These are phyloP conservation scores for Piscicola geometra DNA, from an alignment of 2,888 invertebrate genomes.

Conservation along the genomic window DNA sequence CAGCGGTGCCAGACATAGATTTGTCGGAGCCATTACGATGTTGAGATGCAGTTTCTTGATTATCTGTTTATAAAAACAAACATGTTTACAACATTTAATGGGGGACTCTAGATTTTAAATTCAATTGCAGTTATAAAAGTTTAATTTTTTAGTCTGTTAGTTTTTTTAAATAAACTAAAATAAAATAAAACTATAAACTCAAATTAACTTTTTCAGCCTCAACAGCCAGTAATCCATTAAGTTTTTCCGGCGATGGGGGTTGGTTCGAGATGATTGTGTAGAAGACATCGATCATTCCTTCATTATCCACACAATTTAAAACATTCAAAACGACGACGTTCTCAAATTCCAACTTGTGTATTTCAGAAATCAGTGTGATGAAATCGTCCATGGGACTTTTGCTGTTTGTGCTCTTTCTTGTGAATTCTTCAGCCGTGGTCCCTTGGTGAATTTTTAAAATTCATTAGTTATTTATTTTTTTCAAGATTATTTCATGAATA, in stretches of 20 bases:
- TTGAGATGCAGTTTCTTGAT: constrained; percentile 79
- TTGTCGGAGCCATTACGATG: constrained; percentile 95
- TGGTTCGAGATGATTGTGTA: not conserved
- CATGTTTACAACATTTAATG: too few species aligned
- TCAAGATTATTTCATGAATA: too few species aligned
- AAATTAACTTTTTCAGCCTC: too few species aligned
- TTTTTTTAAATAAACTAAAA: too few species aligned
- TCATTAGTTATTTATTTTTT: not conserved
- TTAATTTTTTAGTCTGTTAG: too few species aligned
- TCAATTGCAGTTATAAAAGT: too few species aligned
- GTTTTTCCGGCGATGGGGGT: not conserved
- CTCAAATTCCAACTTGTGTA: not conserved
- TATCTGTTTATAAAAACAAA: too few species aligned
- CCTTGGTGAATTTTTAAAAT: not conserved
- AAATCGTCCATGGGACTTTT: constrained; percentile 7
- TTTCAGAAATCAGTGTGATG: not conserved
- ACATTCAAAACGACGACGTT: not conserved
- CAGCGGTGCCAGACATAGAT: constrained; percentile 51
- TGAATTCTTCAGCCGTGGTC: not conserved
- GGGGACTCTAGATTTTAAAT: too few species aligned
- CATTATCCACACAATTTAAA: not conserved
- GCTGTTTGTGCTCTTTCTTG: not conserved
- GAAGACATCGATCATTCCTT: constrained; percentile 3
- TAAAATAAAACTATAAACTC: too few species aligned
- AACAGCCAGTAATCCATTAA: constrained; percentile 10